Base-by-base conservation (phyloP, 2,888 invertebrate species). In the Adineta ricciae region DNA sequence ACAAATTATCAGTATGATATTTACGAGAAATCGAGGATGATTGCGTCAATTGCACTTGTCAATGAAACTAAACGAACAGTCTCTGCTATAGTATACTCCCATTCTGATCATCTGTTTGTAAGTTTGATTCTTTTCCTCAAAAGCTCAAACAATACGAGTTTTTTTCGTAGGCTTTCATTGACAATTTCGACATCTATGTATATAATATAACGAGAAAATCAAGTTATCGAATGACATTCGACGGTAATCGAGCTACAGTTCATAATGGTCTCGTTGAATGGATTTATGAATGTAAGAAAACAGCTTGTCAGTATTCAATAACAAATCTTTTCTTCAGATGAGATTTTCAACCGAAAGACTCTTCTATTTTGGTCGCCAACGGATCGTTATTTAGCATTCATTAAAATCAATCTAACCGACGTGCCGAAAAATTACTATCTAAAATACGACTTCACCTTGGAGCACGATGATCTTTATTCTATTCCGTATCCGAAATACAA, bases 231-330 rank as follows among this genome's bases (percentile, higher is more conserved):
- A 16, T 78, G 41, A 78, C 78, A 78, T 41, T 24, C 1, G 78
- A 78, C 41, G 78, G 78, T 2, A 24, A 78, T 78, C 38, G n/a
- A 24, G 9, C 24, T 41, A 41, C 24, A 24, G 41, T 78, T n/a
- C 78, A 78, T 78, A 78, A 78, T 78, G 78, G 78, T n/a, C 38
- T 78, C 9, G n/a, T 78, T 14, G 78, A 78, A 78, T 78, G 78
- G 78, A 78, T 78, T 21, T 78, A 38, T n/a, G 78, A 78, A 41
- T 78, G 78, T 78, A 78, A 78, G 78, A 46, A 46, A 8, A 5
- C 11, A 46, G 11, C 46, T 46, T 5, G 5, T 46, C 46, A 5
- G 11, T 46, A 5, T 46, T 46, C 11, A 46, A 46, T 46, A 46
- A 8, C 11, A n/a, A n/a, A n/a, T n/a, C n/a, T n/a, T n/a, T n/a